Evolutionary conservation across 2,888 invertebrate species (phyloP).

Genomic region (Scaptodrosophila latifasciaeformis): DNA sequence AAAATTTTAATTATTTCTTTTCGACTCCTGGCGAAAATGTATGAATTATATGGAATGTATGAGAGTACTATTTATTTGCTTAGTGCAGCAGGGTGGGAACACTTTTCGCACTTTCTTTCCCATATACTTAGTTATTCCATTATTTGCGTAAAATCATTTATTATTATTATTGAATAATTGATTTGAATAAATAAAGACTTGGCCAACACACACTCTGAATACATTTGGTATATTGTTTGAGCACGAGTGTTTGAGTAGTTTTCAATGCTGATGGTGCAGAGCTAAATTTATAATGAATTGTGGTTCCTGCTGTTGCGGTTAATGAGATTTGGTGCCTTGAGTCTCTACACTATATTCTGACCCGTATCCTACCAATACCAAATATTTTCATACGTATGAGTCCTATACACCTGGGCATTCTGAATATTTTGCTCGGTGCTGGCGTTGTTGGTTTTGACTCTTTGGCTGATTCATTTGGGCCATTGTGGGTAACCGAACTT

Average conservation of each 20-base stretch:
- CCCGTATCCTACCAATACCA: slow-evolving; percentile 1
- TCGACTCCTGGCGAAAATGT: too few relatives aligned
- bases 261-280: not conserved
- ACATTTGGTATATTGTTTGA: not conserved
- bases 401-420: not conserved
- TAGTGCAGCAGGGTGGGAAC: not conserved
- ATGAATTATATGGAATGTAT: not conserved
- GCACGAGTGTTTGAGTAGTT: not conserved
- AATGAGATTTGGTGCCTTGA: slow-evolving; percentile 8
- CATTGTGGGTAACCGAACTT: not conserved
- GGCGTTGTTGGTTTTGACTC: not conserved
- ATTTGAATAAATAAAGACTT: slow-evolving; percentile 42
- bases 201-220: slow-evolving; percentile 28
- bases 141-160: slow-evolving; percentile 47
- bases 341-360: not conserved
- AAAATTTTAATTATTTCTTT: too few relatives aligned
- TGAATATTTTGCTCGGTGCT: not conserved
- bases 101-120: slow-evolving; percentile 4
- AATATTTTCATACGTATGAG: too few relatives aligned
- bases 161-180: slow-evolving; percentile 62
- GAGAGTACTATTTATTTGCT: not conserved
- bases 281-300: slow-evolving; percentile 62
- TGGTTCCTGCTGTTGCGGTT: slow-evolving; percentile 24
- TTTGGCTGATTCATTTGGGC: not conserved
- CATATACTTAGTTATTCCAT: slow-evolving; percentile 42